Base-by-base conservation (phyloP, 2,113 vertebrate genomes). In the Gnathonemus longibarbis region DNA sequence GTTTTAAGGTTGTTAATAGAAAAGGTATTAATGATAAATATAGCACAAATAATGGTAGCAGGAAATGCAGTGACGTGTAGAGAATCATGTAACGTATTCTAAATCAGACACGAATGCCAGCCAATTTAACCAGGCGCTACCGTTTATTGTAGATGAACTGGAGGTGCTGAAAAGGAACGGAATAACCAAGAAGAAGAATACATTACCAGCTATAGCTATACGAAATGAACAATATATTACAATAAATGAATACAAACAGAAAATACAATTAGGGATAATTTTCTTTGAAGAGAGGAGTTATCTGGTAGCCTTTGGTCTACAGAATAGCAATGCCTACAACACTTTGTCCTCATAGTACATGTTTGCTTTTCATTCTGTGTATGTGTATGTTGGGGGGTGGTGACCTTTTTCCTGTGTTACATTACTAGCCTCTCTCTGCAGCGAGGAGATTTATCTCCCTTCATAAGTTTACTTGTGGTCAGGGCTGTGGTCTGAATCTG, bases 201-300 rank as follows among this genome's bases (percentile, higher is more conserved):
- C 45, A 84, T 84, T 84, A 42, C 45, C 35, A 46, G 45, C 21
- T 42, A 84, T 42, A 21, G 45, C 45, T 3, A 24, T 24, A 46
- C 2, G 3, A 84, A 84, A 46, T 45, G 80, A 84, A 84, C 80
- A 84, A 42, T 46, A 46, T 70, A 70, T 70, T 31, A 70, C 62
- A 70, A 66, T 21, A 62, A 88, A 88, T 42, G 31, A 88, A 35
- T 45, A 11, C 53, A 35, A 58, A 46, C 39, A 45, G 87, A 66
- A 66, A 88, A 66, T 48, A 87, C 85, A 53, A 50, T 86, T 86
- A 58, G 86, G 35, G 35, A 56, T 88, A 88, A 56, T 45, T 58
- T 35, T 88, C 50, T 88, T 2, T 35, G 50, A 88, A 58, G 19
- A 39, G 52, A 88, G 86, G 52, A 53, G 50, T 58, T 58, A 88